Evolutionary conservation across 2,888 invertebrate genomes (phyloP).

Genomic region (Hyposoter didymator): DNA sequence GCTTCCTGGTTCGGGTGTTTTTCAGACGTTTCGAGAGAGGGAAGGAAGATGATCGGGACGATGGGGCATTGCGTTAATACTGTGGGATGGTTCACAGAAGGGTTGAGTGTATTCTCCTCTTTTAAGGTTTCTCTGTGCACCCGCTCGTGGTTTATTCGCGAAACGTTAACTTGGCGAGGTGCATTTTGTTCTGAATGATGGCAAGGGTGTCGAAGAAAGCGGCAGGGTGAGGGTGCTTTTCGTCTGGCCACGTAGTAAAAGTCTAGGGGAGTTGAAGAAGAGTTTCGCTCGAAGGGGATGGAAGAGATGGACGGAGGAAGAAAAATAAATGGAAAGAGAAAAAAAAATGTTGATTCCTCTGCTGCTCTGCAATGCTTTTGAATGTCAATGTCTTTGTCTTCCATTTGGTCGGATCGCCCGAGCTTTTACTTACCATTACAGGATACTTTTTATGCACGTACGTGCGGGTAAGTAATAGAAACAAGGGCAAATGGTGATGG

Average conservation of each 20-base stretch:
- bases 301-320: conserved; percentile 19
- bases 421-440: conserved; percentile 29
- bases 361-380: conserved; percentile 75
- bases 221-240: conserved; percentile 71
- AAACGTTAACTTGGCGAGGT: conserved; percentile 52
- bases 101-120: conserved; percentile 56
- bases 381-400: conserved; percentile 82
- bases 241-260: conserved; percentile 75
- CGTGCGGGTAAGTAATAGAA: neutral
- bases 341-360: conserved; percentile 26
- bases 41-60: conserved; percentile 42
- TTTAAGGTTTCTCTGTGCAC: conserved; percentile 47
- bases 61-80: conserved; percentile 24
- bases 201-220: conserved; percentile 54
- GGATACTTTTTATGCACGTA: conserved; percentile 11
- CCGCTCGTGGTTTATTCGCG: conserved; percentile 28
- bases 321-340: conserved; percentile 1
- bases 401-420: conserved; percentile 63
- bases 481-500: neutral
- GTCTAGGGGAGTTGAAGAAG: conserved; percentile 67
- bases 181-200: conserved; percentile 56
- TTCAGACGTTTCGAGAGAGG: conserved; percentile 47
- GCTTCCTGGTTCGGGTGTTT: conserved; percentile 36
- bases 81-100: neutral
- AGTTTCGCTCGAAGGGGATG: conserved; percentile 19